phyloP scores from a whole-genome alignment of 2,113 vertebrate species.

The Ceyx melanurus region DNA sequence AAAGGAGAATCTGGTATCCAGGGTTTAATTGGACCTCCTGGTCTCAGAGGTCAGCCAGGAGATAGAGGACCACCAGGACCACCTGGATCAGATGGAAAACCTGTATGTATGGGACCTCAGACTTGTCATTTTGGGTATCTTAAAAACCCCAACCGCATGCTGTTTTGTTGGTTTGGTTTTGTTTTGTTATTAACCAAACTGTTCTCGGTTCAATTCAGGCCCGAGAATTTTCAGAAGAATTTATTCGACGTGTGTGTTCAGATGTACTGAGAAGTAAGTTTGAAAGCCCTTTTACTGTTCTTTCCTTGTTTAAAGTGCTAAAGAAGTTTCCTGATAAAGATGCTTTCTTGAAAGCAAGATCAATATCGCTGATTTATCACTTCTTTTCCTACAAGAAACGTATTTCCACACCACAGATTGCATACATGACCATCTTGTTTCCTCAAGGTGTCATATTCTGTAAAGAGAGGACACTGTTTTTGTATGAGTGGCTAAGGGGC shows the following conservation, averaged over 20 bases:
- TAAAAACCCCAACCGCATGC: background rate
- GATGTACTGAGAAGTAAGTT: conserved; percentile 91
- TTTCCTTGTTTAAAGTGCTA: background rate
- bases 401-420: background rate
- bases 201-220: conserved; percentile 76
- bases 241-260: conserved; percentile 91
- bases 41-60: conserved; percentile 82
- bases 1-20: conserved; percentile 84
- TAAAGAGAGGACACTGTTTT: background rate
- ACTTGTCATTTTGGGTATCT: background rate
- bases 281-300: background rate
- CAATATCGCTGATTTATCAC: background rate
- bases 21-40: conserved; percentile 81
- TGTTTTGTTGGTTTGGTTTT: background rate
- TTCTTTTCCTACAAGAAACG: background rate
- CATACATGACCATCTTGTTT: background rate
- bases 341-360: background rate
- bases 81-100: conserved; percentile 87
- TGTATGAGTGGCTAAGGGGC: background rate
- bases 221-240: conserved; percentile 87
- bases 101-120: conserved; percentile 77
- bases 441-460: background rate
- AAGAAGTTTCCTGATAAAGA: background rate
- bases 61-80: conserved; percentile 80
- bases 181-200: background rate